A percentile compares a stretch with the other conserved stretches of the same genome.
phyloP scores from a whole-genome alignment of 2,797 vertebrate species.

The Alauda arvensis region DNA sequence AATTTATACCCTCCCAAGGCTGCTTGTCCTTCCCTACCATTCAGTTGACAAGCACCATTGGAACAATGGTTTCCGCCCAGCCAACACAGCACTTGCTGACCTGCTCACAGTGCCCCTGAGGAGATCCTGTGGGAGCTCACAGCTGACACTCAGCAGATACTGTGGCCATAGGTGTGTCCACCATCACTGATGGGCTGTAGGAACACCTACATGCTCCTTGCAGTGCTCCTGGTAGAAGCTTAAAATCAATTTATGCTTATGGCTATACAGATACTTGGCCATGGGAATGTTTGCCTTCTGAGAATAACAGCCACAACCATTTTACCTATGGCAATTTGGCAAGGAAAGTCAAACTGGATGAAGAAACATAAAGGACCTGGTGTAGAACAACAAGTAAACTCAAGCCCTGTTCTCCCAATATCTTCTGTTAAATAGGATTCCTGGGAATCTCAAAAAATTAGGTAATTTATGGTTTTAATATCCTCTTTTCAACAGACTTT shows the following conservation, averaged over 20 bases:
- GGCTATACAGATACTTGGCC: not conserved
- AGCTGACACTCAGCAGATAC: not conserved
- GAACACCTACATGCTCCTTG: accelerated
- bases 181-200: not conserved
- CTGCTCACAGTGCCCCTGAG: not conserved
- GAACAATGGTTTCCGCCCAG: not conserved
- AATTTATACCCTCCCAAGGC: not conserved
- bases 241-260: not conserved
- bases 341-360: not conserved
- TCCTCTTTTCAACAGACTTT: not conserved
- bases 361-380: not conserved
- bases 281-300: not conserved
- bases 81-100: not conserved
- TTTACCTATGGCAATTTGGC: not conserved
- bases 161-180: not conserved
- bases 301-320: not conserved
- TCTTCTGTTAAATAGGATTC: not conserved
- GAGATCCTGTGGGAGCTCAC: not conserved
- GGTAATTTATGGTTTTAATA: not conserved
- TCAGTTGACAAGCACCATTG: not conserved
- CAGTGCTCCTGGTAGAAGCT: not conserved
- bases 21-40: not conserved
- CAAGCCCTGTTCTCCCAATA: not conserved
- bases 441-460: not conserved
- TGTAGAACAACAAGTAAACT: not conserved